These are phyloP conservation scores for Microcebus ravelobensis DNA, from an alignment of 2,113 vertebrate species.

Conservation along the genomic window DNA sequence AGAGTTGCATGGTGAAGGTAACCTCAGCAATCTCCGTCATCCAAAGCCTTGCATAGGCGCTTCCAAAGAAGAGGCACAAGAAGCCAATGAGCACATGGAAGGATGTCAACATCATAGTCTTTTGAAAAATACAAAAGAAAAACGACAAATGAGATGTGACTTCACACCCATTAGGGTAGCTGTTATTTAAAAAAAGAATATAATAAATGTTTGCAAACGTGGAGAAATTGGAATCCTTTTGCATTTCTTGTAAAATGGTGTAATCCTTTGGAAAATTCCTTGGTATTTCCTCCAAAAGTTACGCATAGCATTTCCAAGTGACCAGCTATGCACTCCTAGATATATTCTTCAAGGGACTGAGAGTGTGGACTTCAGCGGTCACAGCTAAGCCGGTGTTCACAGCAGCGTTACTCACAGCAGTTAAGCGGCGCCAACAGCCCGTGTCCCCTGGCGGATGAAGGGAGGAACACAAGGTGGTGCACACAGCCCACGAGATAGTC, in stretches of 20 bases:
- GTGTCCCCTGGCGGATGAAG: not conserved
- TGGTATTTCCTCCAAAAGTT: not conserved
- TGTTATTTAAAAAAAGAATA: not conserved
- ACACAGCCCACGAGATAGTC: not conserved
- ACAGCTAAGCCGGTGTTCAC: not conserved
- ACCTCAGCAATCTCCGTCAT: too few species aligned
- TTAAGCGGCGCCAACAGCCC: not conserved
- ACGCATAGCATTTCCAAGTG: not conserved
- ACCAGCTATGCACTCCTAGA: not conserved
- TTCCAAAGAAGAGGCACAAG: not conserved
- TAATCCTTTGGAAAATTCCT: not conserved
- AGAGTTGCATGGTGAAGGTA: too few species aligned
- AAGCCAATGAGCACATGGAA: not conserved
- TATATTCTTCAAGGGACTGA: not conserved
- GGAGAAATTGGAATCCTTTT: not conserved
- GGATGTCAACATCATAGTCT: not conserved
- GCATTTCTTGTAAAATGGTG: not conserved
- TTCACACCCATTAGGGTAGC: not conserved
- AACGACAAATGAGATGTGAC: not conserved
- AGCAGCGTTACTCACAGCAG: not conserved
- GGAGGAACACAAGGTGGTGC: not conserved
- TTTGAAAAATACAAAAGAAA: not conserved
- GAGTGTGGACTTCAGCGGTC: not conserved
- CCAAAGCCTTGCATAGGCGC: too few species aligned
- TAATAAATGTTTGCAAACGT: not conserved